A percentile compares a stretch with the other conserved stretches of the same genome.
These are phyloP conservation scores for Bufotes viridis DNA, from an alignment of 2,797 vertebrate genomes.

Conservation along the genomic window DNA sequence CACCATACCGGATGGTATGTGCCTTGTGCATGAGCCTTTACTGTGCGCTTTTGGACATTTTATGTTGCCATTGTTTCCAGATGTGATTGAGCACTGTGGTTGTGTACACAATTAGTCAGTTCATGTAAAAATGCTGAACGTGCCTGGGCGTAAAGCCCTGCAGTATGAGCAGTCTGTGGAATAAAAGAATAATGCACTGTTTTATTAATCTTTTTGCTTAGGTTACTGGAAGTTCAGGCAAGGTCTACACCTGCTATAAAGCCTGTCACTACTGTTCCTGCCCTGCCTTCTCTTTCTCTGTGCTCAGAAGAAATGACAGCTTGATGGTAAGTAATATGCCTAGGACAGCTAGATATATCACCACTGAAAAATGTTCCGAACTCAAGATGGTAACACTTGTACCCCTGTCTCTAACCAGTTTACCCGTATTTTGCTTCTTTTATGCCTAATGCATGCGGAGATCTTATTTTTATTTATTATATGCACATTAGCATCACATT, in stretches of 20 bases:
- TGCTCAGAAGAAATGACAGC: slow-evolving; percentile 83
- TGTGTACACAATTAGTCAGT: not conserved
- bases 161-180: not conserved
- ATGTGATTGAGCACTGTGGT: not conserved
- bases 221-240: slow-evolving; percentile 88
- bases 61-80: not conserved
- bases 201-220: slow-evolving; percentile 63
- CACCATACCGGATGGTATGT: not conserved
- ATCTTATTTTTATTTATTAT: no score
- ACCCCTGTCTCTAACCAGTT: no score
- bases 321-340: slow-evolving; percentile 85
- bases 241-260: slow-evolving; percentile 85
- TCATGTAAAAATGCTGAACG: not conserved
- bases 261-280: slow-evolving; percentile 94
- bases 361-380: no score
- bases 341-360: not conserved
- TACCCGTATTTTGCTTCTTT: no score
- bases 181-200: not conserved
- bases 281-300: slow-evolving; percentile 87
- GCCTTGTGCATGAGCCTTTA: not conserved
- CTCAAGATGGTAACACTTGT: no score
- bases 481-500: no score
- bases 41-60: not conserved
- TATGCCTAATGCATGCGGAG: no score
- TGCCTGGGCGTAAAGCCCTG: not conserved